Evolutionary conservation across 2,888 invertebrate genomes (phyloP).

Genomic region (Lasioglossum figueresi): DNA sequence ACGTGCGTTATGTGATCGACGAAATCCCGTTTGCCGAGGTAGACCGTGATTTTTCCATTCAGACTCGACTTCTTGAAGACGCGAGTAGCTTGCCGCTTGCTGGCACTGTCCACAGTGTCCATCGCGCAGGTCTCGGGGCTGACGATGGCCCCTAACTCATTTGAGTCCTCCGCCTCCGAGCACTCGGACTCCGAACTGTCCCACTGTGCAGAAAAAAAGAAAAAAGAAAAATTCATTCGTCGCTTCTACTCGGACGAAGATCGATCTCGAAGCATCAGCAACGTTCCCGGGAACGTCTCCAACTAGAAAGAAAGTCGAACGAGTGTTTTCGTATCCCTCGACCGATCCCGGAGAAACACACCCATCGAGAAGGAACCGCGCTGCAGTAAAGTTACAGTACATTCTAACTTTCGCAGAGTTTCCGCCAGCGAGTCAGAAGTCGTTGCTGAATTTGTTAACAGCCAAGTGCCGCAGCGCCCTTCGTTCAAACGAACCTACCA

Average conservation of each 20-base stretch:
- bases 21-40: slow-evolving; percentile 95
- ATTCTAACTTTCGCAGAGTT: background rate
- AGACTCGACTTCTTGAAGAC: slow-evolving; percentile 82
- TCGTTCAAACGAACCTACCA: slow-evolving; percentile 2
- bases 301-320: background rate
- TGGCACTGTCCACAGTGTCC: slow-evolving; percentile 79
- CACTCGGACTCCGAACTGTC: slow-evolving; percentile 75
- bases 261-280: background rate
- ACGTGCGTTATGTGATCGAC: slow-evolving; percentile 96
- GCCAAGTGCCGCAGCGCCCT: background rate
- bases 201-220: slow-evolving; percentile 65
- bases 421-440: background rate
- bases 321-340: background rate
- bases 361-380: background rate
- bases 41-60: slow-evolving; percentile 90
- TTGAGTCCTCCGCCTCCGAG: slow-evolving; percentile 74
- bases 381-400: background rate
- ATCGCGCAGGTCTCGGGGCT: slow-evolving; percentile 74
- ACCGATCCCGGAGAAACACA: background rate
- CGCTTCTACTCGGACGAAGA: background rate
- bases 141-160: slow-evolving; percentile 75
- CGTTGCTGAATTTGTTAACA: slow-evolving; percentile 20
- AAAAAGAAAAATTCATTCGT: slow-evolving; percentile 1
- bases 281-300: background rate
- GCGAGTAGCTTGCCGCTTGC: slow-evolving; percentile 80